Evolutionary conservation across 2,888 invertebrate genomes (phyloP).

Genomic region (Uloborus plumipes): DNA sequence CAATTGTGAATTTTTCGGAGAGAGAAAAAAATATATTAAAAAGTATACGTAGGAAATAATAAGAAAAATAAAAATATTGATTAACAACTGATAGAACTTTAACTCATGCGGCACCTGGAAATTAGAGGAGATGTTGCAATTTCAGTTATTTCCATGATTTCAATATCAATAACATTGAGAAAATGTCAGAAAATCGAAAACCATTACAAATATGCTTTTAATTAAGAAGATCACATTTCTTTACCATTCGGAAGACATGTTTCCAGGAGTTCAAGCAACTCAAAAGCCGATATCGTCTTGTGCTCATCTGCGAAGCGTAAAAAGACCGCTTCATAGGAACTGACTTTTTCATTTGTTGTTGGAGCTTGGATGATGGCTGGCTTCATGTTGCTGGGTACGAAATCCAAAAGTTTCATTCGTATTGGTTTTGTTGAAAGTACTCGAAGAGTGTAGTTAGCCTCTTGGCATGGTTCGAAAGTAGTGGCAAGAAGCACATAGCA

Average conservation of each 20-base stretch:
- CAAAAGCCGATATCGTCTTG: slow-evolving; percentile 89
- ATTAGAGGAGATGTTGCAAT: no score
- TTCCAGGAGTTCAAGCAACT: slow-evolving; percentile 89
- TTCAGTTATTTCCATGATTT: no score
- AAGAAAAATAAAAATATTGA: no score
- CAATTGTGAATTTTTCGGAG: no score
- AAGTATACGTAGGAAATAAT: no score
- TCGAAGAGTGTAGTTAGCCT: slow-evolving; percentile 87
- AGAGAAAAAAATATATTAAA: no score
- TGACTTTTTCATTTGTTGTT: slow-evolving; percentile 78
- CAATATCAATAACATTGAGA: no score
- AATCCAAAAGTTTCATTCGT: slow-evolving; percentile 79
- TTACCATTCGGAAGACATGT: slow-evolving; percentile 88
- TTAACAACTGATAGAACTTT: no score
- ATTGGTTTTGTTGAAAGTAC: slow-evolving; percentile 84
- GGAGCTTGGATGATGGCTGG: slow-evolving; percentile 77
- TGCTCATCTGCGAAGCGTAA: slow-evolving; percentile 91
- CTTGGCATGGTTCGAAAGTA: slow-evolving; percentile 90
- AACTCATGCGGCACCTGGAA: no score
- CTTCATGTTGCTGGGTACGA: slow-evolving; percentile 79
- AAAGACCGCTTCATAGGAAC: slow-evolving; percentile 91
- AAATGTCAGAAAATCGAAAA: no score
- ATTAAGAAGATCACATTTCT: no score
- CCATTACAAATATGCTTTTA: no score
- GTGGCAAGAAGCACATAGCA: slow-evolving; percentile 89